A percentile compares a stretch with the other conserved stretches of the same genome.
These are phyloP conservation scores for Aldabrachelys gigantea DNA, from an alignment of 2,113 vertebrate genomes.

Conservation along the genomic window DNA sequence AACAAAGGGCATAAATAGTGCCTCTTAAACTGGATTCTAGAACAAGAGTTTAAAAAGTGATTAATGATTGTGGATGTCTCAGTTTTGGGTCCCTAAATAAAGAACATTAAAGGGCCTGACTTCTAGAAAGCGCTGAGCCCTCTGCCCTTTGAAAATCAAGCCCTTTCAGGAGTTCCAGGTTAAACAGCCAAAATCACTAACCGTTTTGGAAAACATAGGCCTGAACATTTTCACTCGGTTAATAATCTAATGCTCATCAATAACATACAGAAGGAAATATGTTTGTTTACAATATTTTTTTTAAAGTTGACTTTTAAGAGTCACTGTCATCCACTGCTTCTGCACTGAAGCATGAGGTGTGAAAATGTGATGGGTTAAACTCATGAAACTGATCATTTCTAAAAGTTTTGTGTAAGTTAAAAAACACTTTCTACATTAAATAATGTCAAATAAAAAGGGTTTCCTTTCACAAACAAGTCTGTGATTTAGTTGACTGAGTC, in stretches of 20 bases:
- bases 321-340: not conserved
- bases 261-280: not conserved
- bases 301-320: not conserved
- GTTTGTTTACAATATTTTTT: not conserved
- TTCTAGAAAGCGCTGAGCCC: too few species aligned
- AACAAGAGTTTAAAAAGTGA: too few species aligned
- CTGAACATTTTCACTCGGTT: not conserved
- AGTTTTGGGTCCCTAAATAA: too few species aligned
- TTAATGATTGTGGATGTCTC: too few species aligned
- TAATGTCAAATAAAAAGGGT: slow-evolving; percentile 26
- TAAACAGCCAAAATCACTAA: too few species aligned
- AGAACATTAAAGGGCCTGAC: too few species aligned
- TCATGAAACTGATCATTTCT: slow-evolving; percentile 37
- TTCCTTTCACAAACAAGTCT: slow-evolving; percentile 37
- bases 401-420: slow-evolving; percentile 6
- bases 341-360: not conserved
- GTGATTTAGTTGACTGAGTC: not conserved
- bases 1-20: not conserved
- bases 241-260: not conserved
- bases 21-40: too few species aligned
- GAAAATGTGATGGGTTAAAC: not conserved
- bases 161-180: too few species aligned
- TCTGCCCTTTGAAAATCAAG: too few species aligned
- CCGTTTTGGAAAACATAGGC: slow-evolving; percentile 3
- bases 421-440: slow-evolving; percentile 25